Base-by-base conservation (phyloP, 2,888 invertebrate genomes). In the Melieria crassipennis region DNA sequence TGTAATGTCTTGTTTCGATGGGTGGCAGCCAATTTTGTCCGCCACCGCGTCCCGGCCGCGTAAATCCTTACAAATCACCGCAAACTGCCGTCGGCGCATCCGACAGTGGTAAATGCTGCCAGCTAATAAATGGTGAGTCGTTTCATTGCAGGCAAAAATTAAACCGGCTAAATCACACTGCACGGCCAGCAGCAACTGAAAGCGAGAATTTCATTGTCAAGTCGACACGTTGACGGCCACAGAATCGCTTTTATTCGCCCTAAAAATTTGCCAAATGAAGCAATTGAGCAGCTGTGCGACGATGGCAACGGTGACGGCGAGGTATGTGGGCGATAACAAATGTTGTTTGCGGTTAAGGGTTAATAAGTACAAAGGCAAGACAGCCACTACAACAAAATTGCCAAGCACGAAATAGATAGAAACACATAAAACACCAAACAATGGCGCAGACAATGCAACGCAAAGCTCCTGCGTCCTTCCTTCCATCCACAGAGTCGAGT, bases 321-420 rank as follows among this genome's bases (percentile, higher is more conserved):
- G 9, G 56, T 6, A 48, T 55, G 47, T 58, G 43, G 62, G 61
- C 43, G 46, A 75, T 80, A 82, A 85, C 81, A 84, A 84, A 85
- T 84, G 85, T 81, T 81, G 78, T 78, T 77, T 82, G 80, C 76
- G 82, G 83, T 83, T 85, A 83, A 84, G 81, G 85, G 84, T 84
- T 85, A 85, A 83, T 83, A 80, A 83, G 81, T 81, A 75, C 77
- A 83, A 78, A 77, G 71, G 73, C 79, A 78, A 79, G 82, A 80
- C 78, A 75, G 78, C 73, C 6, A 63, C 64, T 50, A 63, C 48
- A 65, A 42, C 6, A 42, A 42, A 7, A 9, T 42, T 60, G 6
- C 9, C 1, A 56, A 10, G 13, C 57, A 57, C 7, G 6, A 7
- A 52, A 52, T 7, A 57, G 4, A 61, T 42, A 61, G 45, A 61